phyloP scores from a whole-genome alignment of 2,797 vertebrate species.

The Mus spretus region DNA sequence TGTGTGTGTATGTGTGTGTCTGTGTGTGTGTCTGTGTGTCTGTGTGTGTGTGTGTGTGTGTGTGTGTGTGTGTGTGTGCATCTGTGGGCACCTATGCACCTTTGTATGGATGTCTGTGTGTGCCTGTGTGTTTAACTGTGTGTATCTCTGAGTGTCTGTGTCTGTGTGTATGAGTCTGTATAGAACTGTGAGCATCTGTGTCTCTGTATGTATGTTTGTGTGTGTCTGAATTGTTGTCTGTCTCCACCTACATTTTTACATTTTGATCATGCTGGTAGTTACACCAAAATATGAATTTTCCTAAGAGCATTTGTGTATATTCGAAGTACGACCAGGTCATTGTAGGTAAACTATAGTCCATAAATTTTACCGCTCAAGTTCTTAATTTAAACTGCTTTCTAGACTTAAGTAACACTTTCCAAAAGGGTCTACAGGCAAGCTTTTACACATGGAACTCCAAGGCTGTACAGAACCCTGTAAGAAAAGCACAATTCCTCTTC shows the following conservation, averaged over 20 bases:
- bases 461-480: fast-evolving
- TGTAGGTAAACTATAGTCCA: not conserved
- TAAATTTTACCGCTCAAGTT: not conserved
- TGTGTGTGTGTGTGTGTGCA: too few relatives aligned
- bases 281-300: not conserved
- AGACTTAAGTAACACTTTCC: not conserved
- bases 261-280: too few relatives aligned
- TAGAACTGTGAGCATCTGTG: too few relatives aligned
- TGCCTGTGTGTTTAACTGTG: too few relatives aligned
- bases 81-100: too few relatives aligned
- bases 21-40: not conserved
- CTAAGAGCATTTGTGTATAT: not conserved
- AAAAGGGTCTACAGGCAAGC: not conserved
- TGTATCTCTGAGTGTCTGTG: too few relatives aligned
- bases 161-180: too few relatives aligned
- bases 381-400: slow-evolving; percentile 10
- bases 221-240: not conserved
- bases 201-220: too few relatives aligned
- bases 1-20: not conserved
- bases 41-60: too few relatives aligned
- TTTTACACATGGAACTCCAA: fast-evolving
- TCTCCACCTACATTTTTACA: not conserved
- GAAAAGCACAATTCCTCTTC: not conserved
- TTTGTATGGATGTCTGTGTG: too few relatives aligned
- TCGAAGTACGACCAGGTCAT: not conserved